A percentile compares a stretch with the other conserved stretches of the same genome.
Evolutionary conservation across 2,888 invertebrate genomes (phyloP).

Genomic region (Amphipyra berbera): DNA sequence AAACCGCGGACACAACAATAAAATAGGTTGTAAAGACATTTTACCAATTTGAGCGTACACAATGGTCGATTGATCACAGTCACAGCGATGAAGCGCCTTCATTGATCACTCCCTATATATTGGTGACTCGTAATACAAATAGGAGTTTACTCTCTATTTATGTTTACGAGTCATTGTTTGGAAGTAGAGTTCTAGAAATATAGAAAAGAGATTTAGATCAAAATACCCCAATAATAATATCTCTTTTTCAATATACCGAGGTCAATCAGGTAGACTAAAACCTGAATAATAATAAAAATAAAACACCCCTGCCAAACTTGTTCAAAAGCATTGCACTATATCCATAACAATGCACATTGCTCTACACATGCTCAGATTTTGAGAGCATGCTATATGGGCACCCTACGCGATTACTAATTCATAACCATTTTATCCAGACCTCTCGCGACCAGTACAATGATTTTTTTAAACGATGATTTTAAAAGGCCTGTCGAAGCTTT

Average conservation of each 20-base stretch:
- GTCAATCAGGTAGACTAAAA: constrained; percentile 42
- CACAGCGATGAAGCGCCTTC: constrained; percentile 52
- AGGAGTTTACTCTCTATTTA: constrained; percentile 16
- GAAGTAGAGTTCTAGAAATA: background rate
- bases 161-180: background rate
- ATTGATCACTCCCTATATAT: constrained; percentile 53
- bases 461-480: constrained; percentile 4
- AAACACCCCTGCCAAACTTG: constrained; percentile 68
- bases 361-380: constrained; percentile 79
- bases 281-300: constrained; percentile 71
- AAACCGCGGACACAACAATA: constrained; percentile 54
- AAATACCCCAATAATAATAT: background rate
- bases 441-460: constrained; percentile 28
- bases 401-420: constrained; percentile 64
- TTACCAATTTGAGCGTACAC: constrained; percentile 66
- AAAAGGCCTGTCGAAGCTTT: constrained; percentile 27
- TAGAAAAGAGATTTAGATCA: constrained; percentile 7
- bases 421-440: constrained; percentile 66
- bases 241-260: constrained; percentile 17
- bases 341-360: constrained; percentile 84
- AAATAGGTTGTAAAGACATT: constrained; percentile 64
- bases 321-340: constrained; percentile 73
- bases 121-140: constrained; percentile 40
- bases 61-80: constrained; percentile 73
- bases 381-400: constrained; percentile 71